Evolutionary conservation across 1,140 invertebrate genomes (phyloP).

Genomic region (Euura lappo): DNA sequence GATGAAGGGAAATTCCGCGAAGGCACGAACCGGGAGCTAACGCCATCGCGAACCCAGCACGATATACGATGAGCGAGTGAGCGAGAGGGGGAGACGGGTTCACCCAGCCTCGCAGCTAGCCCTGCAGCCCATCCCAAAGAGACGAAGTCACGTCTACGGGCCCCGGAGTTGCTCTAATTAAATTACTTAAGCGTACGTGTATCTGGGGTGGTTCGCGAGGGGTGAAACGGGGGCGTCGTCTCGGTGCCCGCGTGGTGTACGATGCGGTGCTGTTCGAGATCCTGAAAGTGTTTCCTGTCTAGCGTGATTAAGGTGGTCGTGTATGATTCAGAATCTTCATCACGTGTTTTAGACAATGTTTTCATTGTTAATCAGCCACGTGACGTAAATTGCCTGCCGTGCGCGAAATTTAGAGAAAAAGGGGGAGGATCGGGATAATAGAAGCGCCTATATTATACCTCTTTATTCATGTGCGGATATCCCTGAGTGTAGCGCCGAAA

Average conservation of each 20-base stretch:
- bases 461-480: neutral
- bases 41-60: constrained; percentile 34
- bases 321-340: neutral
- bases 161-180: constrained; percentile 53
- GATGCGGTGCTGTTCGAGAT: neutral
- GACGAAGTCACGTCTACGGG: constrained; percentile 52
- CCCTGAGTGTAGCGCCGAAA: neutral
- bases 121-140: constrained; percentile 38
- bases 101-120: neutral
- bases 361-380: neutral
- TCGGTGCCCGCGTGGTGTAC: constrained; percentile 7
- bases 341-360: neutral
- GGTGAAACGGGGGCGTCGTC: constrained; percentile 10
- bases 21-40: constrained; percentile 36
- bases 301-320: no score
- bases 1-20: constrained; percentile 31
- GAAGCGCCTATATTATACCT: neutral
- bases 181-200: constrained; percentile 57
- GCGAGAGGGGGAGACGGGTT: constrained; percentile 11
- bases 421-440: neutral
- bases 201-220: constrained; percentile 24
- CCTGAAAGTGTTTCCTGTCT: neutral
- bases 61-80: constrained; percentile 30
- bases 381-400: neutral
- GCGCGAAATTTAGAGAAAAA: neutral